Base-by-base conservation (phyloP, 2,888 invertebrate species). In the Vannuccia rotundouncinata region DNA sequence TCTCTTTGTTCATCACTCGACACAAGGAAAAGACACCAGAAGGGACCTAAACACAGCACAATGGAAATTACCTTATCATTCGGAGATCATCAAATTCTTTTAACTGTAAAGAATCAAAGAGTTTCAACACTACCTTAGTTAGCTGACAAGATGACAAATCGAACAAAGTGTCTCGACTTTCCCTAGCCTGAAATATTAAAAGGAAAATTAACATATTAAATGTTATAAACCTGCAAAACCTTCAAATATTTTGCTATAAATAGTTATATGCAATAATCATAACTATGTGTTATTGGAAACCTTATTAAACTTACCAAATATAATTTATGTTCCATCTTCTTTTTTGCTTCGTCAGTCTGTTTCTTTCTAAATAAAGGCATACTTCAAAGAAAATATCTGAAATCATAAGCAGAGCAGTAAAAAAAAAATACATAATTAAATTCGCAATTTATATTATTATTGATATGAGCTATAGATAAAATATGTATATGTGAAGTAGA, bases 111-210 rank as follows among this genome's bases (percentile, higher is more conserved):
- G n/a, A n/a, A n/a, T n/a, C n/a, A n/a, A n/a, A n/a, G n/a, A n/a
- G n/a, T n/a, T n/a, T n/a, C n/a, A n/a, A n/a, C 5, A 82, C 82
- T 82, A 86, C 87, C 84, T 89, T 90, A 84, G 91, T 91, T 81
- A 94, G 88, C 85, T 91, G 91, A 88, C 94, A 94, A 83, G 92
- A 92, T 1, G 93, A 92, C 82, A 94, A 87, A 88, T 94, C 94
- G 88, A 93, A 94, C 82, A 91, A 90, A 79, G 92, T 91, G 86
- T 93, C 94, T 31, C 94, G 94, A 83, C 92, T 92, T 88, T 94
- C 94, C 84, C 91, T 89, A 45, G 92, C 92, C 92, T 92, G 85
- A 81, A 87, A 85, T 73, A 73, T 27, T 73, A n/a, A 73, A 73
- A 73, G 22, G 29, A 73, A 73, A 73, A 45, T 45, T 45, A 10